Base-by-base conservation (phyloP, 2,113 vertebrate genomes). In the Piprites chloris region DNA sequence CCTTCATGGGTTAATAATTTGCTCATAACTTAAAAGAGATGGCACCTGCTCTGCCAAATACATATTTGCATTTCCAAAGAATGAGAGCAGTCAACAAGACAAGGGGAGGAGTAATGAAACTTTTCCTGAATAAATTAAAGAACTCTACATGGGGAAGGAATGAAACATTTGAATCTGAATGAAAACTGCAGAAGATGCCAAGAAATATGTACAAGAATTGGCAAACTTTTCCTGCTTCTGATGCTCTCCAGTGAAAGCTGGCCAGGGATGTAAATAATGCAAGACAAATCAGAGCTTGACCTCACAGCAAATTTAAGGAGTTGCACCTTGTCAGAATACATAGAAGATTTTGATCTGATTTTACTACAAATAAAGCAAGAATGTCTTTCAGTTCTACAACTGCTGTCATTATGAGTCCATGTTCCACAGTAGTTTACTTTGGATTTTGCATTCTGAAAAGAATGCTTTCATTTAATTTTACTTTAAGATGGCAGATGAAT, bases 41-140 rank as follows among this genome's bases (percentile, higher is more conserved):
- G 32, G 91, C 93, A 95, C 89, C 93, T 96, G 94, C 86, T 95
- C 73, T 87, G 86, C 63, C 61, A 89, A 92, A 90, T 30, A 71
- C 46, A 23, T 66, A 95, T 96, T 95, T 97, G 86, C 93, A 96
- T 97, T 95, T 96, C 89, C 89, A 97, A 95, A 95, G 84, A 93
- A 90, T 26, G n/a, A 89, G 35, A 90, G 86, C 65, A 89, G 89
- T 80, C 93, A 95, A 97, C 73, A 89, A 87, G 93, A 87, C 56
- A 59, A 90, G 72, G 56, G 89, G 93, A 95, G 83, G 76, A 92
- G 68, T 42, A 26, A 61, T 90, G 68, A 93, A 96, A 96, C 89
- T 95, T 96, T 84, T 78, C 73, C 86, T 7, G 76, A 95, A 97
- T 95, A 95, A 92, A 96, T 96, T 90, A 92, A 84, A 85, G 73